Evolutionary conservation across 1,140 invertebrate species (phyloP).

Genomic region (Aphelenchoides avenae): DNA sequence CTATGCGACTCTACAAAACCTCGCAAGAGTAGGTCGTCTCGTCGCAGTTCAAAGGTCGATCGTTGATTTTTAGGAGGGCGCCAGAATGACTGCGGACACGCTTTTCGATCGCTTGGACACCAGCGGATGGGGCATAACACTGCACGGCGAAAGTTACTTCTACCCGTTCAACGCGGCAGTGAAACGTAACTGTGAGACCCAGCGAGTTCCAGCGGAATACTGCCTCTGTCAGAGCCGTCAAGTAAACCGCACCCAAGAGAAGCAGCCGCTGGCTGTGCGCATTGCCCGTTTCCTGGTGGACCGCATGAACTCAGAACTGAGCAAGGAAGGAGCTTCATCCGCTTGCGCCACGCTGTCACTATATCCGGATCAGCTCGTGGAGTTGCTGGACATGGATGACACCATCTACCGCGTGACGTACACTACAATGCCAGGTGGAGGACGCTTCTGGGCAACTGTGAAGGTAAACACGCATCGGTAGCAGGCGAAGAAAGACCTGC

Average conservation of each 20-base stretch:
- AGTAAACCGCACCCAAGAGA: not conserved
- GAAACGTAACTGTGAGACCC: not conserved
- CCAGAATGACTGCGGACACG: constrained; percentile 4
- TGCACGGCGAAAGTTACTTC: not conserved
- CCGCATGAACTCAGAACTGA: no score
- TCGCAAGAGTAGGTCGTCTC: constrained; percentile 12
- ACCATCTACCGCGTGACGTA: no score
- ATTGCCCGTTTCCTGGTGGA: not conserved
- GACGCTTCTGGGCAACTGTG: no score
- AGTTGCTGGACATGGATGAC: no score
- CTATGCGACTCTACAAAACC: constrained; percentile 19
- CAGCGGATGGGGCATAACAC: not conserved
- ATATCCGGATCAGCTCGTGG: no score
- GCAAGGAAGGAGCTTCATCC: no score
- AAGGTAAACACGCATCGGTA: no score
- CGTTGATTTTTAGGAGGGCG: not conserved
- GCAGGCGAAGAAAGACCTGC: no score
- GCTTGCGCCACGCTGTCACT: no score
- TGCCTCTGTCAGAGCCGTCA: not conserved
- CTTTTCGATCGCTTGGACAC: constrained; percentile 2
- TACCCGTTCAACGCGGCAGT: not conserved
- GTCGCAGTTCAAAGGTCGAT: not conserved
- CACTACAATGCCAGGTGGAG: no score
- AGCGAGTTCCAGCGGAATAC: not conserved
- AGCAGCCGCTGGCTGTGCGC: not conserved